Percentiles rank a stretch among this genome's conserved stretches.
These are phyloP conservation scores for Micoletzkya japonica DNA, from an alignment of 2,888 invertebrate species.

Conservation along the genomic window DNA sequence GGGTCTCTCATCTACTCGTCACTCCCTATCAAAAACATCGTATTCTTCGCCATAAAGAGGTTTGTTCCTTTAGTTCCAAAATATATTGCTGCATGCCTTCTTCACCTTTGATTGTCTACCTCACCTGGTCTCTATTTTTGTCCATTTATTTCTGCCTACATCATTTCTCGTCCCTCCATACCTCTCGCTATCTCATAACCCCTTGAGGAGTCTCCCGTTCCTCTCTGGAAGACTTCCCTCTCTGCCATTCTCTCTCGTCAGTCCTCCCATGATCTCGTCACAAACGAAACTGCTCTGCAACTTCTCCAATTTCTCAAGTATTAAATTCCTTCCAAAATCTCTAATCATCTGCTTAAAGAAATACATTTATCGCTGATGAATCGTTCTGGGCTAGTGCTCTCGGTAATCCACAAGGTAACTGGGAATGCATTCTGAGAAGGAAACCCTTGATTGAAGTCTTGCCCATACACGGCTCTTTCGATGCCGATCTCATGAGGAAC, in stretches of 20 bases:
- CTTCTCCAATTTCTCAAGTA: conserved; percentile 8
- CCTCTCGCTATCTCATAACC: background rate
- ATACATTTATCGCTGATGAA: conserved; percentile 12
- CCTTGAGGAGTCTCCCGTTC: background rate
- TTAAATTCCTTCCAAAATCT: background rate
- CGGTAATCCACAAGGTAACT: conserved; percentile 13
- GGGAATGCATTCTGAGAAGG: background rate
- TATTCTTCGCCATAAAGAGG: no score
- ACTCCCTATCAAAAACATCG: conserved; percentile 2
- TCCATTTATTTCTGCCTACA: no score
- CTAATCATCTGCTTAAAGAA: background rate
- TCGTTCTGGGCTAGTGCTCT: conserved; percentile 18
- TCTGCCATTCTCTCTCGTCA: conserved; percentile 10
- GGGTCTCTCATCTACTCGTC: background rate
- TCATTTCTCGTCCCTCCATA: background rate
- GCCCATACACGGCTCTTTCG: conserved; percentile 1
- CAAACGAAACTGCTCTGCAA: background rate
- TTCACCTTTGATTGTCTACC: no score
- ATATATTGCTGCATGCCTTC: no score
- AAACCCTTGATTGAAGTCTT: background rate
- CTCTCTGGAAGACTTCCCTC: conserved; percentile 21
- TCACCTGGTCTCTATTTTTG: no score
- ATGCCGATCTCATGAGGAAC: background rate
- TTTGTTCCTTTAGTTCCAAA: no score
- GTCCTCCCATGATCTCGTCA: conserved; percentile 7